phyloP scores from a whole-genome alignment of 1,140 invertebrate species.

The Leptonema lineaticorne region DNA sequence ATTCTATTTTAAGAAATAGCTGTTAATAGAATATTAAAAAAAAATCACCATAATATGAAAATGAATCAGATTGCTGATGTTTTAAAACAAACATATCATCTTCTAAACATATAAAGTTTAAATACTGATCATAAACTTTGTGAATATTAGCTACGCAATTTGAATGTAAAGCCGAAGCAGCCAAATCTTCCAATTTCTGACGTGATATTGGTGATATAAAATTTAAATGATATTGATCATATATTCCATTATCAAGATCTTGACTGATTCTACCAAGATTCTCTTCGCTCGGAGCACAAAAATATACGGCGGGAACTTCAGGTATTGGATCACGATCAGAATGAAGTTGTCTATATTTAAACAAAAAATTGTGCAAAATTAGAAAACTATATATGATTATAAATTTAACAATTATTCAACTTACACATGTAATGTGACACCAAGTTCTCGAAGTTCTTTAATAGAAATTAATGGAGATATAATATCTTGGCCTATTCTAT shows the following conservation, averaged over 20 bases:
- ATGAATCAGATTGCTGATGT: conserved; percentile 85
- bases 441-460: conserved; percentile 93
- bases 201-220: conserved; percentile 96
- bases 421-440: conserved; percentile 96
- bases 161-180: conserved; percentile 84
- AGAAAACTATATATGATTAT: conserved; percentile 11
- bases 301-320: conserved; percentile 98
- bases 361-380: neutral
- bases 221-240: conserved; percentile 96
- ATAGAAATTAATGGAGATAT: conserved; percentile 96
- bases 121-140: conserved; percentile 96
- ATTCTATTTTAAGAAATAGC: conserved; percentile 13
- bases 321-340: conserved; percentile 94
- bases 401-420: conserved; percentile 44
- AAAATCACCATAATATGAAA: conserved; percentile 88
- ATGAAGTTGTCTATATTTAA: conserved; percentile 75
- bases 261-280: conserved; percentile 93
- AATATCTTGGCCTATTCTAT: conserved; percentile 95
- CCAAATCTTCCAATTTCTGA: conserved; percentile 94
- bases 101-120: conserved; percentile 98
- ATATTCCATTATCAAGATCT: conserved; percentile 88
- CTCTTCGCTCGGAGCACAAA: conserved; percentile 96
- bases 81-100: conserved; percentile 95
- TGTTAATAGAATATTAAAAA: neutral
- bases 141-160: conserved; percentile 88